Percentiles rank a stretch among this genome's conserved stretches.
phyloP scores from a whole-genome alignment of 2,113 vertebrate genomes.

The Chiloscyllium plagiosum region DNA sequence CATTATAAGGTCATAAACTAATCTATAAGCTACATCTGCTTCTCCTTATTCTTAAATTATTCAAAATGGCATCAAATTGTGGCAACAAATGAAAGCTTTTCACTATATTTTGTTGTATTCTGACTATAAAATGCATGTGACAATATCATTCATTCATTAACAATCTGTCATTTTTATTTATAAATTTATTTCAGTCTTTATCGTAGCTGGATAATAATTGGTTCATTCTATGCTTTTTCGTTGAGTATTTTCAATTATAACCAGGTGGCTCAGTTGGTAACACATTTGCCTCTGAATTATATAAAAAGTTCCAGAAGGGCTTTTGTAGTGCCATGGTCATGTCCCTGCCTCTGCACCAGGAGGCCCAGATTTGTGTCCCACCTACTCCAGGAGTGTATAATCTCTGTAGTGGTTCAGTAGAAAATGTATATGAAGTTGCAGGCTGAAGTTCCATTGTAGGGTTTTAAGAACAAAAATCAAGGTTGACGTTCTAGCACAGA shows the following conservation, averaged over 20 bases:
- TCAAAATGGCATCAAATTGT: no score
- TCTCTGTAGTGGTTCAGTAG: no score
- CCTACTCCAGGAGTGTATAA: no score
- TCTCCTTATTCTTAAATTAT: no score
- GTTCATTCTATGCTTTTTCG: not conserved
- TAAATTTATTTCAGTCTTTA: not conserved
- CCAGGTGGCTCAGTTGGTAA: not conserved
- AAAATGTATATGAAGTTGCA: not conserved
- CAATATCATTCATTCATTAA: no score
- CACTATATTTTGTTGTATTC: no score
- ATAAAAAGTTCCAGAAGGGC: not conserved
- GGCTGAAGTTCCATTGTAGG: not conserved
- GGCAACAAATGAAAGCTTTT: no score
- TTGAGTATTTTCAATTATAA: not conserved
- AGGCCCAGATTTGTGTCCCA: not conserved
- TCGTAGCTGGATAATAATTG: not conserved
- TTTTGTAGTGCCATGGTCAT: no score
- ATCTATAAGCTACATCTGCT: not conserved
- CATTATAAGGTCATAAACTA: not conserved
- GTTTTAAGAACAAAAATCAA: not conserved
- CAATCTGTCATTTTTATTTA: not conserved
- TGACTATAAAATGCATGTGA: no score
- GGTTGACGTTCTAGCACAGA: not conserved
- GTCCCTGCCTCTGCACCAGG: no score
- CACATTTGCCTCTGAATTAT: not conserved